Base-by-base conservation (phyloP, 2,797 vertebrate species). In the Sparus aurata region DNA sequence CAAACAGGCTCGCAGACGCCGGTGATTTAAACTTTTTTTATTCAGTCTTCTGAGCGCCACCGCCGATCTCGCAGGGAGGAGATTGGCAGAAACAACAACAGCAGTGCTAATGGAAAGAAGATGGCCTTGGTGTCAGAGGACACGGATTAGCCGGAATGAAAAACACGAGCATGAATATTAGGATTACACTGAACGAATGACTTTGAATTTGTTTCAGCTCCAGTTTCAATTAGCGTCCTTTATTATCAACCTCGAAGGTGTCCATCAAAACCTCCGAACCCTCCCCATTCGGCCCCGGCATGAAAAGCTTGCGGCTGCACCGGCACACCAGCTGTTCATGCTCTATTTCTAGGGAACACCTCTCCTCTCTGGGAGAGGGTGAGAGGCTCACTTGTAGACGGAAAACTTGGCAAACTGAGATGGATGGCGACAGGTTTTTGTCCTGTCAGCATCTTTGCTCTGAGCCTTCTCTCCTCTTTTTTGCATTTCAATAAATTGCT, bases 401-500 rank as follows among this genome's bases (percentile, higher is more conserved):
- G 63, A 90, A 90, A 92, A 90, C 89, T 86, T 93, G 90, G 88
- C 90, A 92, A 94, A 94, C 91, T 81, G 80, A 94, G 90, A 94
- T 82, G 70, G 85, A 95, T 92, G 86, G 85, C 46, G 75, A 90
- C 82, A 86, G 65, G 47, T 90, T 94, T 95, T 91, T 89, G 89
- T 93, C 89, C 80, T 78, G 89, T 95, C 95, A 95, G 94, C 94
- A 93, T 92, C 83, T 94, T 91, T 72, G 78, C 88, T 84, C 76
- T 63, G 79, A 88, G 88, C 68, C 67, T 82, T 85, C 77, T 67
- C 67, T 74, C 72, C 74, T 86, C 68, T 85, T 89, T 89, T 90
- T 90, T 88, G 88, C 89, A 91, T 95, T 95, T 94, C 88, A 94
- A 92, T 92, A 91, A 94, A 93, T 91, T 87, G 88, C 90, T 91